These are phyloP conservation scores for Staurois parvus DNA, from an alignment of 2,797 vertebrate species.

Conservation along the genomic window DNA sequence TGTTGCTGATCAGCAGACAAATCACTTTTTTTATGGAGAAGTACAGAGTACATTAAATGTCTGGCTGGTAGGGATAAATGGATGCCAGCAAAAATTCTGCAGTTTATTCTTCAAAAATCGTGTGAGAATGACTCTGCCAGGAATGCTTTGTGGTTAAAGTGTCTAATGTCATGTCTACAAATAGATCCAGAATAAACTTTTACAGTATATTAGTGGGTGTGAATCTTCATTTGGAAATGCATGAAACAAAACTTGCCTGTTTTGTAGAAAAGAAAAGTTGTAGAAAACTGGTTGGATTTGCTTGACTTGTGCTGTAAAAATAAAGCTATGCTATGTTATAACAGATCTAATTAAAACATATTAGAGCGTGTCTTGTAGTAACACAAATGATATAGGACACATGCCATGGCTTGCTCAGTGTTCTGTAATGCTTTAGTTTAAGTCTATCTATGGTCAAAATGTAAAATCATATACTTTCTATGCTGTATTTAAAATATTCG, in stretches of 20 bases:
- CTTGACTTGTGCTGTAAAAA: background rate
- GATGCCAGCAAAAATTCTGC: conserved; percentile 56
- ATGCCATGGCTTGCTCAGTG: background rate
- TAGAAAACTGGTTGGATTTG: background rate
- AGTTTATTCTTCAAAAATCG: conserved; percentile 57
- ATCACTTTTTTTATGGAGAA: conserved; percentile 58
- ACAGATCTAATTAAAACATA: background rate
- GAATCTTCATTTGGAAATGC: conserved; percentile 60
- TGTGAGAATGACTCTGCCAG: conserved; percentile 61
- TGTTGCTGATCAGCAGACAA: conserved; percentile 37
- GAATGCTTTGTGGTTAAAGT: conserved; percentile 62
- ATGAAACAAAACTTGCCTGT: conserved; percentile 21
- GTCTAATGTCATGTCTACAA: conserved; percentile 62
- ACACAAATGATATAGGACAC: background rate
- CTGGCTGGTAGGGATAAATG: conserved; percentile 50
- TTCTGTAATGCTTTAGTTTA: background rate
- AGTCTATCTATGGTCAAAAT: no score
- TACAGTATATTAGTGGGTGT: conserved; percentile 50
- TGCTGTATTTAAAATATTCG: no score
- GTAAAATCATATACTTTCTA: no score
- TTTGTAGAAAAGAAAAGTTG: background rate
- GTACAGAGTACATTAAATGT: conserved; percentile 59
- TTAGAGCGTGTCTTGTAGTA: background rate
- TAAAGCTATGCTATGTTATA: background rate
- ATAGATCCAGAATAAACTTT: conserved; percentile 60